Conservation (phyloP, 2,113 vertebrate species). For the Paradisaea rubra region DNA sequence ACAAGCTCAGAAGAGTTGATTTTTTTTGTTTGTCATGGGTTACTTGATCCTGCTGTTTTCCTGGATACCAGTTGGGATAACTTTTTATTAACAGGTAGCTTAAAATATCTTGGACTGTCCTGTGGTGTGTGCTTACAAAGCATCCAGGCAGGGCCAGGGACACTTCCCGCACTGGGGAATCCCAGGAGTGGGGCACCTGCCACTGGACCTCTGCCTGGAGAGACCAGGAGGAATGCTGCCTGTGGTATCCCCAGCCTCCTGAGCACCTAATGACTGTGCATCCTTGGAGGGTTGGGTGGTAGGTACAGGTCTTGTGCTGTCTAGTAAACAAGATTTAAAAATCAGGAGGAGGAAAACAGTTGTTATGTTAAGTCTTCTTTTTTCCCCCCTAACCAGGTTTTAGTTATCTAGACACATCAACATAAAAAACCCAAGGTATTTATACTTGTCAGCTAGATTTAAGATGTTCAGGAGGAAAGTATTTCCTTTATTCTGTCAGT, state of each 20-base stretch:
- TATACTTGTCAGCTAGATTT: not conserved
- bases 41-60: not conserved
- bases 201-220: not conserved
- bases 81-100: not conserved
- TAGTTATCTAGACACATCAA: not conserved
- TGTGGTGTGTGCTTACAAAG: fast-evolving
- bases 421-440: not conserved
- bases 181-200: not conserved
- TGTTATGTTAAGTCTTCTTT: not conserved
- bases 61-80: not conserved
- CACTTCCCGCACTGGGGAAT: fast-evolving
- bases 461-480: not conserved
- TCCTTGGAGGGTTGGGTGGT: not conserved
- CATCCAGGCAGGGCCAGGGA: not conserved
- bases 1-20: not conserved
- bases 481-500: not conserved
- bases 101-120: not conserved
- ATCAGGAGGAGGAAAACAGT: not conserved
- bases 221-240: not conserved
- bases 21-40: not conserved
- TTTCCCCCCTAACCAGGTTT: not conserved
- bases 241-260: not conserved
- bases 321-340: not conserved
- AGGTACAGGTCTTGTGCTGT: not conserved
- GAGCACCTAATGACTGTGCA: not conserved